Percentiles rank a stretch among this genome's conserved stretches.
These are phyloP conservation scores for Calliopum simillimum DNA, from an alignment of 2,888 invertebrate species.

Conservation along the genomic window DNA sequence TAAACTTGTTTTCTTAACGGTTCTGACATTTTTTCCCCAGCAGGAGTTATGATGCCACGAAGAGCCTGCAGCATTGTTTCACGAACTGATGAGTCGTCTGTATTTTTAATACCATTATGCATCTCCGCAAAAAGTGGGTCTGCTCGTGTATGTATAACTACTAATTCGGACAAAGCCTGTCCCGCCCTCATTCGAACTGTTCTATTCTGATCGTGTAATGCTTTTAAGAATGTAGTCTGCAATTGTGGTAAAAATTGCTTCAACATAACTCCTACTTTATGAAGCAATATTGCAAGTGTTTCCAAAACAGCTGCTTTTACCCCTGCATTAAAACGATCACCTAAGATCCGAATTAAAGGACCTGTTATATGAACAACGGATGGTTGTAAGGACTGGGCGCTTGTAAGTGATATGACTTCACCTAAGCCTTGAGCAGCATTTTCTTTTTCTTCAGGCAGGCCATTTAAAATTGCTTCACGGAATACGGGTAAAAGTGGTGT, in stretches of 20 bases:
- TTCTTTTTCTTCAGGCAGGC: slow-evolving; percentile 95
- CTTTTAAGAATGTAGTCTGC: slow-evolving; percentile 97
- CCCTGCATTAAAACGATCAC: slow-evolving; percentile 92
- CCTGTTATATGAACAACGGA: slow-evolving; percentile 98
- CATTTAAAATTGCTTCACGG: slow-evolving; percentile 95
- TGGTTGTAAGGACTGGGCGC: slow-evolving; percentile 88
- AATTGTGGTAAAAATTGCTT: slow-evolving; percentile 98
- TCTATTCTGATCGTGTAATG: slow-evolving; percentile 89
- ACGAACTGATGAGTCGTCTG: slow-evolving; percentile 86
- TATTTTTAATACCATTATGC: slow-evolving; percentile 84
- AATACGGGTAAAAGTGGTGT: slow-evolving; percentile 94
- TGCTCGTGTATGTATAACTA: slow-evolving; percentile 91
- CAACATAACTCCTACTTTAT: slow-evolving; percentile 93
- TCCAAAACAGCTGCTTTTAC: slow-evolving; percentile 97
- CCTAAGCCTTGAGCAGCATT: slow-evolving; percentile 92
- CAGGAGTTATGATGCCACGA: slow-evolving; percentile 84
- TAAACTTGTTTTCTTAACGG: slow-evolving; percentile 80
- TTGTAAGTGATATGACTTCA: slow-evolving; percentile 74
- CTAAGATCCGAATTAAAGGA: slow-evolving; percentile 96
- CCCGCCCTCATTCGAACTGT: slow-evolving; percentile 91
- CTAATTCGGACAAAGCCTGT: slow-evolving; percentile 86
- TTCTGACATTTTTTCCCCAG: slow-evolving; percentile 91
- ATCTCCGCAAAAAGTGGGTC: slow-evolving; percentile 96
- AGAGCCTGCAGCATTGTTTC: slow-evolving; percentile 95
- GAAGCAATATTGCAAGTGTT: slow-evolving; percentile 89